These are phyloP conservation scores for Vulpes ferrilata DNA, from an alignment of 2,113 vertebrate genomes.

Conservation along the genomic window DNA sequence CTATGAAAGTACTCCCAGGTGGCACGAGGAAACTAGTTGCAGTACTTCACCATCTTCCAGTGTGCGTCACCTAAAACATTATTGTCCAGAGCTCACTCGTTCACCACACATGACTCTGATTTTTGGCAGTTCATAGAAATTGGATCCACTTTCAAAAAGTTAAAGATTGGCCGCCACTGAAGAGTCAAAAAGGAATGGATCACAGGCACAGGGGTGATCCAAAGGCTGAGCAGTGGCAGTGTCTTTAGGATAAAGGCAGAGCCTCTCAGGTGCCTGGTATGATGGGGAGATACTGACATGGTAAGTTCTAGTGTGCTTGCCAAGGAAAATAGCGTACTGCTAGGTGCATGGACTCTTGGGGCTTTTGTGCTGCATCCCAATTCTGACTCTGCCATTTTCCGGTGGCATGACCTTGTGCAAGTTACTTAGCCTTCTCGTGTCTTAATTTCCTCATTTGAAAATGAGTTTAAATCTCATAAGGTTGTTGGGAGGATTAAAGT, in stretches of 20 bases:
- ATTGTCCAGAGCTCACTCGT: neutral
- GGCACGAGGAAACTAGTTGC: neutral
- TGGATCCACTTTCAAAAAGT: neutral
- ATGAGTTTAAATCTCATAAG: neutral
- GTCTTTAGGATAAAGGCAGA: neutral
- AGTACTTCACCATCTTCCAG: neutral
- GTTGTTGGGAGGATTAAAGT: neutral
- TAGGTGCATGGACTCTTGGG: neutral
- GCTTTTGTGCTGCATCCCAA: neutral
- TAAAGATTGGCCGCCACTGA: neutral
- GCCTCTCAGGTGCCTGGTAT: too few species aligned
- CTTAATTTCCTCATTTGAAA: neutral
- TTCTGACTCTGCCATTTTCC: neutral
- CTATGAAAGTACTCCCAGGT: neutral
- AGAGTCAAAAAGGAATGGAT: neutral
- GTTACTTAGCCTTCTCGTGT: neutral
- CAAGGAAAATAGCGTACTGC: neutral
- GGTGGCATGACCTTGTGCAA: neutral
- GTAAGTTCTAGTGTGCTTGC: neutral
- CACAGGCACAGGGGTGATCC: neutral
- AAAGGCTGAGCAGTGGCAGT: neutral
- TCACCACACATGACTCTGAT: neutral
- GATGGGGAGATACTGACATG: rapidly evolving
- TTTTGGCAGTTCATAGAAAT: neutral
- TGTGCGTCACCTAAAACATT: neutral